Evolutionary conservation across 2,888 invertebrate species (phyloP), one percentile per base, ranked within the genome.

Genomic region (Oscheius sp.): DNA sequence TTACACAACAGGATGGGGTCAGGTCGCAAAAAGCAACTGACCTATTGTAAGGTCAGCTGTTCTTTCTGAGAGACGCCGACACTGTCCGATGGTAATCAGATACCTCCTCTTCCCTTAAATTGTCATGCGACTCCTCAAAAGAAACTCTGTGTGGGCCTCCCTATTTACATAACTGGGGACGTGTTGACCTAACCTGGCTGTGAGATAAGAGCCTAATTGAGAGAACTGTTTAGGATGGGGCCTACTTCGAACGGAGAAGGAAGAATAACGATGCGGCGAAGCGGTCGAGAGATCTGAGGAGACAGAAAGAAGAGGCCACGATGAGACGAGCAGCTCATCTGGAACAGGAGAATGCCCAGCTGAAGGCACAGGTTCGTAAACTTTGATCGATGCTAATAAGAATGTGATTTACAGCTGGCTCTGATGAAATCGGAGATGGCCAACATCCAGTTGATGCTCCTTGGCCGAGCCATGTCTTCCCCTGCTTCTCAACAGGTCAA

Each of bases 191-290:
- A 55, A 68, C 68, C 68, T 53, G 55, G 68, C 13, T 10, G 42
- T 42, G 55, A 68, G 68, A 68, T 53, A 68, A 37, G 53, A 42
- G 60, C 37, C 37, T 63, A 63, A 63, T 37, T 66, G 66, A 60
- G 50, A 53, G 66, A 47, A 29, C n/a, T 37, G 81, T 86, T 29
- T 78, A 94, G 85, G 95, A 96, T 89, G 94, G 94, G 2, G 93
- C 94, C 0, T 97, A 97, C 89, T 93, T 94, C 91, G 95, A 94
- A 85, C 92, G 95, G 73, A 91, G 96, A 10, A 92, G 94, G 80
- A 94, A 95, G 89, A 97, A 97, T 90, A 97, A 97, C 89, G 94
- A 94, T 79, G 96, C 97, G 0, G 97, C 97, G 0, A 97, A 97
- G 90, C 92, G 95, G 83, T 96, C 96, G 0, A 92, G 97, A 2